Evolutionary conservation across 2,113 vertebrate species (phyloP), one percentile per base, ranked within the genome.

Genomic region (Chaetura pelagica): DNA sequence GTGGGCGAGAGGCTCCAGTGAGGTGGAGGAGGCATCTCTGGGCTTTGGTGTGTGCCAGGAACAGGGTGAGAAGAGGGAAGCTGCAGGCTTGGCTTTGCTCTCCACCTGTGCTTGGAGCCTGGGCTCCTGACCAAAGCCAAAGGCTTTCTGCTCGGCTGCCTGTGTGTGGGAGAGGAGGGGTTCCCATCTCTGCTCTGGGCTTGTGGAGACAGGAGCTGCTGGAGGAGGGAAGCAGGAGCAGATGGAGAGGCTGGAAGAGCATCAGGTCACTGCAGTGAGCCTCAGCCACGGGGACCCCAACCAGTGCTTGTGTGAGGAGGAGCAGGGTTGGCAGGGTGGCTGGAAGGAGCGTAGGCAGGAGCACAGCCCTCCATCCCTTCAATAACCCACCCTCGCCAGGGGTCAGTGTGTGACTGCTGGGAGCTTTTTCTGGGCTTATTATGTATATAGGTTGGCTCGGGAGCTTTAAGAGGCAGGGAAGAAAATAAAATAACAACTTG

Each of bases 191-290:
- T 8, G 13, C 2, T 0, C 23, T 0, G 1, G 59, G 44, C 54
- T 94, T 58, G 82, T 18, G 68, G 38, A 61, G n/a, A 59, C 13
- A 12, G 62, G 62, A 83, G 63, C 73, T 69, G 73, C 79, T 52
- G 80, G 57, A 77, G 68, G 66, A 96, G 35, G 78, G 49, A 38
- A 80, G 18, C n/a, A 54, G 67, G 15, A 95, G 78, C 91, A 95
- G 96, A 93, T 96, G 94, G 83, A 93, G 91, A 67, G 84, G 92
- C 57, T 94, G 93, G 89, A 78, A 89, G 77, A 94, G 67, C 82
- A 44, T 48, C 3, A 1, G 61, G 82, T 71, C 2, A 0, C 91
- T 63, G 86, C 14, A 7, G 64, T 0, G 14, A 91, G 71, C 78
- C 78, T 20, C 0, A 15, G 80, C 68, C 17, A 0, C 0, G 0